Evolutionary conservation across 2,888 invertebrate genomes (phyloP).

Genomic region (Bedellia somnulentella): DNA sequence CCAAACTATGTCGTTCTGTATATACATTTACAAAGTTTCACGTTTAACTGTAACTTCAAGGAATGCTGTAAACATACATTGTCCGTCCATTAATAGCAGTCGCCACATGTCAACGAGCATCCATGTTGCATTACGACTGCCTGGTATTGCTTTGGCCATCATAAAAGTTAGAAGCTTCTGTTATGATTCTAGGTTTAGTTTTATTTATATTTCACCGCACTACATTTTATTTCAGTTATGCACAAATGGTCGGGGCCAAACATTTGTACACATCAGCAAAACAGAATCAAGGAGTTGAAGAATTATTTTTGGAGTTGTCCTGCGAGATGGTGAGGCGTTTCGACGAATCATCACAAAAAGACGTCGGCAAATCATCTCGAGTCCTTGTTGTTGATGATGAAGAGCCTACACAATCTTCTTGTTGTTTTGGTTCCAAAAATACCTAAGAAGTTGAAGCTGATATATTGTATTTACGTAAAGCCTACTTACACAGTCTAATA

Average conservation of each 20-base stretch:
- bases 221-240: slow-evolving; percentile 83
- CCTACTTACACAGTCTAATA: too few species aligned
- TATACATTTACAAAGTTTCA: too few species aligned
- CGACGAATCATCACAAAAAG: slow-evolving; percentile 24
- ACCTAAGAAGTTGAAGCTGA: slow-evolving; percentile 15
- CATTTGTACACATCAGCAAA: slow-evolving; percentile 95
- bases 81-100: too few species aligned
- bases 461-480: neutral
- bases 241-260: slow-evolving; percentile 86
- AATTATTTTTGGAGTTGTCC: slow-evolving; percentile 84
- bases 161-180: too few species aligned
- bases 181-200: too few species aligned
- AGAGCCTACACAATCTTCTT: slow-evolving; percentile 25
- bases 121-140: too few species aligned
- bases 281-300: slow-evolving; percentile 86
- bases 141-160: too few species aligned
- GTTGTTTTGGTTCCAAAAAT: slow-evolving; percentile 31
- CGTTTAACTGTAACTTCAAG: too few species aligned
- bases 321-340: slow-evolving; percentile 67
- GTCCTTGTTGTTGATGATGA: slow-evolving; percentile 49
- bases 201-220: too few species aligned
- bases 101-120: too few species aligned
- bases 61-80: too few species aligned
- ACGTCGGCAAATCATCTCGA: slow-evolving; percentile 25
- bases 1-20: too few species aligned